A percentile compares a stretch with the other conserved stretches of the same genome.
Conservation (phyloP, 37 sponge, comb jelly and placozoan genomes). For the Tethya wilhelma region DNA sequence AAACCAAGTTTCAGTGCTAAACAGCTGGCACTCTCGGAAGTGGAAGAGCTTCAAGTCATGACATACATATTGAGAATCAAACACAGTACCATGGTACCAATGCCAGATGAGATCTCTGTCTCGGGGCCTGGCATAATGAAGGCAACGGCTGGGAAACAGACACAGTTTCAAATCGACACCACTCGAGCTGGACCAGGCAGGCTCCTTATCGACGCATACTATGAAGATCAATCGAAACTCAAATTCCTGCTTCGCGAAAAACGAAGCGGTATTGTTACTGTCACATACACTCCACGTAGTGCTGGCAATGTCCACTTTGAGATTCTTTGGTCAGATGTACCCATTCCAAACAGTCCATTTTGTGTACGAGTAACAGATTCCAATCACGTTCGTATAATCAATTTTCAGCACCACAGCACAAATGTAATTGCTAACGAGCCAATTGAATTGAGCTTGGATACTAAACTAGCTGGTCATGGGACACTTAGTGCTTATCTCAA, state of each 20-base stretch:
- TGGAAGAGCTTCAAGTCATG: slow-evolving; percentile 79
- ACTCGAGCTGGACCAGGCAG: slow-evolving; percentile 74
- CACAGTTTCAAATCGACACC: slow-evolving; percentile 67
- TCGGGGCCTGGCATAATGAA: slow-evolving; percentile 61
- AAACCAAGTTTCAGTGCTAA: slow-evolving; percentile 25
- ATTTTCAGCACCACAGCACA: slow-evolving; percentile 29
- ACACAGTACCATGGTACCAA: slow-evolving; percentile 37
- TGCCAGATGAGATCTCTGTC: slow-evolving; percentile 61
- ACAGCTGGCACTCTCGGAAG: slow-evolving; percentile 41
- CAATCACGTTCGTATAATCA: slow-evolving; percentile 37
- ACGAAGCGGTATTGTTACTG: slow-evolving; percentile 3
- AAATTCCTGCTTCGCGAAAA: slow-evolving; percentile 22
- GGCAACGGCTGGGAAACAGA: slow-evolving; percentile 41
- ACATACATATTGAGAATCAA: slow-evolving; percentile 48
- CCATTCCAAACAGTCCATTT: slow-evolving; percentile 75
- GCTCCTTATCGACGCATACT: slow-evolving; percentile 55
- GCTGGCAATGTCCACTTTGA: slow-evolving; percentile 48
- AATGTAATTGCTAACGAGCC: slow-evolving; percentile 31
- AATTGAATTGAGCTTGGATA: slow-evolving; percentile 49
- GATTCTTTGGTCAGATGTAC: slow-evolving; percentile 61
- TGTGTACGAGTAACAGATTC: slow-evolving; percentile 50
- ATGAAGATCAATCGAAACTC: slow-evolving; percentile 37
- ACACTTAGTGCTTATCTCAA: slow-evolving; percentile 27
- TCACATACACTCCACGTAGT: slow-evolving; percentile 51
- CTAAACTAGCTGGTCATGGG: slow-evolving; percentile 34